phyloP scores from a whole-genome alignment of 2,888 invertebrate genomes.

The Seira sanloemensis region DNA sequence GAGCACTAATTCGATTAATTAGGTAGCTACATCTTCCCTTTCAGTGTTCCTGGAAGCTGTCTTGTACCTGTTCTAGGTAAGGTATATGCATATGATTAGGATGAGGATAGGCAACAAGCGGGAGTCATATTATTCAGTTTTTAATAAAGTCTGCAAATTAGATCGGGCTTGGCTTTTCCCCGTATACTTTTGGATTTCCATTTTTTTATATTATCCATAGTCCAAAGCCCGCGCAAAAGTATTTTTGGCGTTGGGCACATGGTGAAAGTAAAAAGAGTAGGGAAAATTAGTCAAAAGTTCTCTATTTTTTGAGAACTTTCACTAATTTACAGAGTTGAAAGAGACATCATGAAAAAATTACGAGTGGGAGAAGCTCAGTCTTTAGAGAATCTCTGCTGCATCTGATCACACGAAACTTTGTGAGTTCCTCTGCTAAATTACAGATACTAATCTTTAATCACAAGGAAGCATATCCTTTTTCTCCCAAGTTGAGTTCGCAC shows the following conservation, averaged over 20 bases:
- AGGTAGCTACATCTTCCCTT: neutral
- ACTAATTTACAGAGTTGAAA: slow-evolving; percentile 35
- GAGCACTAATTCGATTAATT: slow-evolving; percentile 46
- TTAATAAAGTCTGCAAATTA: neutral
- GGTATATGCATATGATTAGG: too few species aligned
- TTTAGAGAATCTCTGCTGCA: neutral
- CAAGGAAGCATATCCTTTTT: neutral
- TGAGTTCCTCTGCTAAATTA: slow-evolving; percentile 17
- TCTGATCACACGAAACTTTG: slow-evolving; percentile 13
- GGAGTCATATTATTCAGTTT: neutral
- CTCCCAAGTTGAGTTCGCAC: neutral
- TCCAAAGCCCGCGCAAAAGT: neutral
- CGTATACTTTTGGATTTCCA: neutral
- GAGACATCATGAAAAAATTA: slow-evolving; percentile 1
- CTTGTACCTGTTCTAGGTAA: neutral
- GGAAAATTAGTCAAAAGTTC: slow-evolving; percentile 26
- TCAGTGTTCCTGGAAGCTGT: too few species aligned
- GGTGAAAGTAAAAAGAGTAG: slow-evolving; percentile 5
- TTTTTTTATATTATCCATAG: neutral
- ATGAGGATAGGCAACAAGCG: neutral
- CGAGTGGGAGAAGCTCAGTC: neutral
- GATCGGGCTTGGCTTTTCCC: too few species aligned
- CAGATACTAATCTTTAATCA: slow-evolving; percentile 27
- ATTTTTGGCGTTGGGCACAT: neutral
- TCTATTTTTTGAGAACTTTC: slow-evolving; percentile 6